Evolutionary conservation across 2,113 vertebrate species (phyloP), one percentile per base, ranked within the genome.

Genomic region (Hemichromis elongatus): DNA sequence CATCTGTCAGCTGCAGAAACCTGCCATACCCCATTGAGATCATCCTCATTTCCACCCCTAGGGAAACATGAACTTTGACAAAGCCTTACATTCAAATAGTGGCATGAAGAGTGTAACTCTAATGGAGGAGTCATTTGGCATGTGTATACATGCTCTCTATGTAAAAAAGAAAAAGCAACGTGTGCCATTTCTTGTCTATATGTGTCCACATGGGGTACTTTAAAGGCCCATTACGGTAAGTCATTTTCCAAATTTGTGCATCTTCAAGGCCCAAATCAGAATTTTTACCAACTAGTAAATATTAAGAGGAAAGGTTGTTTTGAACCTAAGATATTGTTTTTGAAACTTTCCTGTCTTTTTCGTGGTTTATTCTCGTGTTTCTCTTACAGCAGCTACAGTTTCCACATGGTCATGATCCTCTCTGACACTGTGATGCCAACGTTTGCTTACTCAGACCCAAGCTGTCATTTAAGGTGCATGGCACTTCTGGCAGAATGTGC

Each of bases 1-100:
- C 52, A 50, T 80, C 90, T 92, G 87, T 90, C 87, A 92, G 89
- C 81, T 85, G 56, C 52, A 86, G 57, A 78, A 75, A 80, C 77
- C 40, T 78, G 70, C 56, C 50, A 7, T 28, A 85, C 56, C 56
- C 37, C 59, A 45, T 33, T 88, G 90, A 91, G 79, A 85, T 92
- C 83, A 92, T 86, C 0, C 40, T 63, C 10, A 57, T 63, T 68
- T 79, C 47, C 47, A 80, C 55, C 63, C 63, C 9, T 30, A 45
- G 37, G 79, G 80, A 83, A 86, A 86, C 56, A 73, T 66, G 8
- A 53, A 77, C 40, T 37, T 14, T 56, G 52, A 45, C 30, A 85
- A 24, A 88, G 40, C 52, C 52, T 84, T 24, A 81, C 30, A 81
- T 54, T 84, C 30, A 79, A 35, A 47, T 26, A 79, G 30, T 56